Conservation (phyloP, 2,797 vertebrate genomes). For the Anguilla obscura region DNA sequence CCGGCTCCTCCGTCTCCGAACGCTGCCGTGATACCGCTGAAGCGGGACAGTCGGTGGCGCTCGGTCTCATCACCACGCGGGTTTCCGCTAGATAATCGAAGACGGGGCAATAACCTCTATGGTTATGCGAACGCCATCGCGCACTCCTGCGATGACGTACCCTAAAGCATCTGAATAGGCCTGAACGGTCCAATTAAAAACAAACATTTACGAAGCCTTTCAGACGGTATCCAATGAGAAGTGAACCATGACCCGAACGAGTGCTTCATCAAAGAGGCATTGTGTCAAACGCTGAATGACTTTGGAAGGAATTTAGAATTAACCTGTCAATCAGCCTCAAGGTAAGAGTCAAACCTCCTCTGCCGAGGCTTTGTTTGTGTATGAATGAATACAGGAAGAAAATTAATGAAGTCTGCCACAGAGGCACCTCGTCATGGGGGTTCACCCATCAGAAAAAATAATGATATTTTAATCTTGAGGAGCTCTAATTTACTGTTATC, state of each 20-base stretch:
- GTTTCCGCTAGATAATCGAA: not conserved
- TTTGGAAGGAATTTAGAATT: not conserved
- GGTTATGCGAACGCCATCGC: slow-evolving; percentile 30
- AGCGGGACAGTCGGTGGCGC: slow-evolving; percentile 20
- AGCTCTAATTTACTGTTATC: not conserved
- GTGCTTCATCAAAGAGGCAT: not conserved
- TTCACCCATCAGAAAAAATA: not conserved
- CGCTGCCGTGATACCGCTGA: not conserved
- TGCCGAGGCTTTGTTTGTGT: not conserved
- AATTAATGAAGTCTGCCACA: not conserved
- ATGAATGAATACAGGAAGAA: not conserved
- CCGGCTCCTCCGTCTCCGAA: not conserved
- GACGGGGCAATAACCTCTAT: slow-evolving; percentile 38
- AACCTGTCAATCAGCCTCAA: not conserved
- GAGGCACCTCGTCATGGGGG: not conserved
- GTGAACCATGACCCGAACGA: not conserved
- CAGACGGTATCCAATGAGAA: not conserved
- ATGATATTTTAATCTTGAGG: not conserved
- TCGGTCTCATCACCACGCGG: slow-evolving; percentile 20
- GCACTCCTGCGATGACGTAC: slow-evolving; percentile 6
- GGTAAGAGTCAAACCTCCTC: not conserved
- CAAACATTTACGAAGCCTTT: slow-evolving; percentile 33
- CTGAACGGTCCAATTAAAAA: slow-evolving; percentile 34
- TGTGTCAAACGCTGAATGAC: not conserved
- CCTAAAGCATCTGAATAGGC: not conserved